phyloP scores from a whole-genome alignment of 2,797 vertebrate species.

The Pangasius larnaudii region DNA sequence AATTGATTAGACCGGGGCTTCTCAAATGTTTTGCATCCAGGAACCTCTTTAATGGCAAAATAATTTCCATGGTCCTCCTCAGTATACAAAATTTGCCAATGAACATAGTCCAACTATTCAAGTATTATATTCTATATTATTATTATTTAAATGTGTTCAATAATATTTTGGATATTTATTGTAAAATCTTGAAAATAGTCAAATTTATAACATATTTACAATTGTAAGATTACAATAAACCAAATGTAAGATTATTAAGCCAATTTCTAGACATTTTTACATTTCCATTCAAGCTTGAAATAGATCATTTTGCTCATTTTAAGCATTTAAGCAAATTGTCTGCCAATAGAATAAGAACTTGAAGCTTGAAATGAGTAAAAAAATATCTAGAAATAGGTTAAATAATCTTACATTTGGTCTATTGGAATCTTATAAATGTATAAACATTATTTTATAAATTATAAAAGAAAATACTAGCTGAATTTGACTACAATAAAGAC shows the following conservation, averaged over 20 bases:
- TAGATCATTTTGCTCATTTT: not conserved
- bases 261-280: not conserved
- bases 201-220: not conserved
- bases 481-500: not conserved
- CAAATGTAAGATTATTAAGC: not conserved
- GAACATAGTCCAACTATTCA: not conserved
- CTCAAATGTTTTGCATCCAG: not conserved
- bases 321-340: not conserved
- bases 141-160: no score
- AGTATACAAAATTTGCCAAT: not conserved
- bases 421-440: not conserved
- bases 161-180: not conserved
- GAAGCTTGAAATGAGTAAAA: not conserved
- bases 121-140: not conserved
- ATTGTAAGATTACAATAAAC: not conserved
- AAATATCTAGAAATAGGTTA: not conserved
- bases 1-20: not conserved
- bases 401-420: not conserved
- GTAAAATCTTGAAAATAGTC: not conserved
- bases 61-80: not conserved
- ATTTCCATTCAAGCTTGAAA: not conserved
- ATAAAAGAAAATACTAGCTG: not conserved
- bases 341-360: not conserved
- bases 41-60: not conserved
- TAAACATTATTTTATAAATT: no score